Evolutionary conservation across 2,113 vertebrate genomes (phyloP), one percentile per base, ranked within the genome.

Genomic region (Solea solea): DNA sequence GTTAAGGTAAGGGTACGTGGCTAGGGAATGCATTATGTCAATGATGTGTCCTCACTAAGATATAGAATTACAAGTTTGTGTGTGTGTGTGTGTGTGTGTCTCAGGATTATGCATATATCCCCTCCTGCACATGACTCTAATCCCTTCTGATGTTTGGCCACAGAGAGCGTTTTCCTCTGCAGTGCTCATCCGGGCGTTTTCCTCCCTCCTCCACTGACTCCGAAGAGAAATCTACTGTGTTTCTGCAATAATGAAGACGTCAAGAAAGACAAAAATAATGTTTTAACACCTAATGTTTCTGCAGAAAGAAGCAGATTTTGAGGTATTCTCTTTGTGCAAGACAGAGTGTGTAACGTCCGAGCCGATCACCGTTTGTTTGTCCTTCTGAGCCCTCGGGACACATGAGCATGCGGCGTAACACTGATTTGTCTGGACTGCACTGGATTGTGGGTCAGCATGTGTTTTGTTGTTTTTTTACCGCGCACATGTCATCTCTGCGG

Each of bases 391-490:
- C 74, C 74, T 50, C 16, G 55, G 76, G 78, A 60, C 7, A 58
- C 70, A 44, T 64, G 74, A 50, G 50, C 14, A 25, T n/a, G 57
- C 52, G 16, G 64, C 1, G 0, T 85, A 50, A 82, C 87, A 12
- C 76, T 89, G 81, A 90, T 90, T 79, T 3, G 75, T 79, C 74
- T 83, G 61, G 86, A 89, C 79, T 83, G 62, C 65, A 55, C 68
- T 51, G 52, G 51, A 87, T 64, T 72, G 76, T 80, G 69, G 78
- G 82, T 86, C 86, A 76, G 80, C 80, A 68, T 73, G 69, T 63
- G 81, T 72, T 50, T 41, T 72, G 66, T 85, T 79, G 53, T 59
- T 45, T 25, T 56, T 44, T 55, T 15, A 11, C 28, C 9, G 3
- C 12, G 12, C 50, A 64, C 48, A 13, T 44, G 11, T 40, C 4